Base-by-base conservation (phyloP, 2,113 vertebrate species). In the Ammodytes marinus region DNA sequence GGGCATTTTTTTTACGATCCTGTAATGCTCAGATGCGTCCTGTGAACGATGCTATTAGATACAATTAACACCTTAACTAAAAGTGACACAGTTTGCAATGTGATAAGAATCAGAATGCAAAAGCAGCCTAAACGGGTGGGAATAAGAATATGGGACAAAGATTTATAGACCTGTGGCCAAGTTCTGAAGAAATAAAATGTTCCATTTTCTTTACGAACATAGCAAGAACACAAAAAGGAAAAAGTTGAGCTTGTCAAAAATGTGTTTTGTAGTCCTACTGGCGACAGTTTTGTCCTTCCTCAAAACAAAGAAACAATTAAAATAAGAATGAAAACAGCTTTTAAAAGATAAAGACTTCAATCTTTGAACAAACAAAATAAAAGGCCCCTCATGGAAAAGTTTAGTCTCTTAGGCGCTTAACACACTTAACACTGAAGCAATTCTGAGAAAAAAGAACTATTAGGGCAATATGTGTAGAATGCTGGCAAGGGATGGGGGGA, bases 231-330 rank as follows among this genome's bases (percentile, higher is more conserved):
- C 4, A 12, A 3, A 27, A 40, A 27, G 27, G 8, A 68, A 61
- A 15, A 52, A 40, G 10, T 17, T 27, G 57, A 73, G n/a, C 4
- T 43, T 39, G 17, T 58, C 12, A 74, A 66, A 74, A 10, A 40
- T 53, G n/a, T 43, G 8, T 60, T 80, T 80, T 80, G 65, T 77
- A 55, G 17, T 61, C 8, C 55, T 59, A 59, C 12, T 55, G 61
- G 40, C 45, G 63, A 45, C 40, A 65, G 42, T 57, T 78, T 74
- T 63, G 55, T 45, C 63, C 39, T 64, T 81, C 53, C 79, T 72
- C 54, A 42, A 68, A 40, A 77, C 57, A 84, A 79, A 86, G 19
- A 61, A 1, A 27, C 1, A 58, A 58, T 15, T 17, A 14, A 4
- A 53, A 70, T 10, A 42, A 49, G 1, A 37, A 37, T 43, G 4